A percentile compares a stretch with the other conserved stretches of the same genome.
Evolutionary conservation across 2,113 vertebrate species (phyloP).

Genomic region (cat (Felis catus)): F.catus_Fca126_mat1.0 CM031420.1:120470001-120470500

Average conservation of each 20-base stretch:
- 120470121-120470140: conserved; percentile 67
- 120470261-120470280: conserved; percentile 96
- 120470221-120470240: conserved; percentile 61
- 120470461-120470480: conserved; percentile 99
- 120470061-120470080: conserved; percentile 43
- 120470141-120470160: conserved; percentile 49
- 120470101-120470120: conserved; percentile 48
- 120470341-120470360: conserved; percentile 99
- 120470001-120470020: conserved; percentile 30
- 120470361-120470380: conserved; percentile 99
- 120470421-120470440: conserved; percentile 99
- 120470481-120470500: conserved; percentile 99
- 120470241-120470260: conserved; percentile 67
- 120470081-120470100: conserved; percentile 32
- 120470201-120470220: conserved; percentile 64
- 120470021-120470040: conserved; percentile 27
- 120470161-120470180: conserved; percentile 42
- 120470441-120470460: conserved; percentile 99
- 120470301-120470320: conserved; percentile 90
- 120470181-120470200: conserved; percentile 60
- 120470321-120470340: conserved; percentile 97
- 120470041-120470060: conserved; percentile 57
- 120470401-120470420: conserved; percentile 99
- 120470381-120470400: conserved; percentile 99
- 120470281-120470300: conserved; percentile 92